Evolutionary conservation across 2,797 vertebrate genomes (phyloP).

Genomic region (Martes flavigula): DNA sequence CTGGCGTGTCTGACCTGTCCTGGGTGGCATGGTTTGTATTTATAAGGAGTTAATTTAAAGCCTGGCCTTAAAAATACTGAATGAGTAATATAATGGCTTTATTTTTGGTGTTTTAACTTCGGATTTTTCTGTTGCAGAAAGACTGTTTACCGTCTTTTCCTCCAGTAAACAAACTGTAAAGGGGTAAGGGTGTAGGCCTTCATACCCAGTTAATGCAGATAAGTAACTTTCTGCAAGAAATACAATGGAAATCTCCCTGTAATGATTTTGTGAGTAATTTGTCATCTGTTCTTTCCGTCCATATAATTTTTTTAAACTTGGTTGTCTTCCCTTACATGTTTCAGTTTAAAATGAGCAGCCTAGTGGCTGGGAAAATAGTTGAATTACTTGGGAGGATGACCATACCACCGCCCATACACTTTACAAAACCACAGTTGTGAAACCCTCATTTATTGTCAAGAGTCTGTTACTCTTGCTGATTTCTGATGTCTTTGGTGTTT

Average conservation of each 20-base stretch:
- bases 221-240: neutral
- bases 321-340: neutral
- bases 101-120: neutral
- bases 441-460: neutral
- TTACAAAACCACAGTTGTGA: neutral
- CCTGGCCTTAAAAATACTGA: neutral
- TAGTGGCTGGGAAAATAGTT: neutral
- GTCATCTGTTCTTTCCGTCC: neutral
- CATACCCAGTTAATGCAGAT: neutral
- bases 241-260: neutral
- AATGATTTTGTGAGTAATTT: neutral
- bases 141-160: neutral
- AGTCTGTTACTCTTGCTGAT: neutral
- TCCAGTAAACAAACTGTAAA: neutral
- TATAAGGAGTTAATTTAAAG: conserved; percentile 12
- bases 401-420: neutral
- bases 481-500: neutral
- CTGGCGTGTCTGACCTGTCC: neutral
- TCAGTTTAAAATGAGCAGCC: neutral
- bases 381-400: neutral
- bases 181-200: neutral
- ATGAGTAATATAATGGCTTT: neutral
- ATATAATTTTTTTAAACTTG: neutral
- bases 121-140: neutral
- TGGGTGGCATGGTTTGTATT: neutral